Base-by-base conservation (phyloP, 2,888 invertebrate species). In the Myathropa florea region DNA sequence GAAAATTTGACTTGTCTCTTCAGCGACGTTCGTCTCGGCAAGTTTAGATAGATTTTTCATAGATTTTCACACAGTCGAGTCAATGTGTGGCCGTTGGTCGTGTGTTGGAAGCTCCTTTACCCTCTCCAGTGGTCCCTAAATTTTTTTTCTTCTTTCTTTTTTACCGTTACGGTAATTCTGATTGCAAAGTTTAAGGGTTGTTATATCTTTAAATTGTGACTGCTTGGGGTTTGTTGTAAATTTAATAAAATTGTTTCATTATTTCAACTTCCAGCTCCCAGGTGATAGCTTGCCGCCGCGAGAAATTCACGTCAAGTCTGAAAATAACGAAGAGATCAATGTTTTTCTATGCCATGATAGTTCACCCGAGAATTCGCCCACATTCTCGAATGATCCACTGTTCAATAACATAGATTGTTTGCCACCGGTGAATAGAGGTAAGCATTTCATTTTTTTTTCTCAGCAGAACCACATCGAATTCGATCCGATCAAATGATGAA, bases 271-370 rank as follows among this genome's bases (percentile, higher is more conserved):
- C 89, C 93, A 96, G 96, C 94, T 96, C 89, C 95, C 95, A 82
- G 94, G 94, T 90, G 94, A 94, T 91, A 94, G 94, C 88, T 94
- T 95, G 90, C 95, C 95, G 14, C 57, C 57, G 88, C 95, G 95
- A 91, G 95, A 96, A 94, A 98, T 98, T 92, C 96, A 97, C 93
- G 95, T 98, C 93, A 97, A 97, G 93, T 97, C 98, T 89, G 95
- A 96, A 90, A 95, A 96, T 89, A 95, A 96, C 89, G 98, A 97
- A 78, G 97, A 98, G 93, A 98, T 98, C 89, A 98, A 98, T 93
- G 98, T 98, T 82, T 98, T 97, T 94, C 95, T 98, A 88, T 98
- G 98, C 94, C 98, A 98, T 65, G 98, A 98, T 90, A 95, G 95
- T 90, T 94, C 92, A 84, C 91, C 93, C 24, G 93, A 92, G 89